Evolutionary conservation across 2,797 vertebrate genomes (phyloP).

Genomic region (Sebastes variabilis): DNA sequence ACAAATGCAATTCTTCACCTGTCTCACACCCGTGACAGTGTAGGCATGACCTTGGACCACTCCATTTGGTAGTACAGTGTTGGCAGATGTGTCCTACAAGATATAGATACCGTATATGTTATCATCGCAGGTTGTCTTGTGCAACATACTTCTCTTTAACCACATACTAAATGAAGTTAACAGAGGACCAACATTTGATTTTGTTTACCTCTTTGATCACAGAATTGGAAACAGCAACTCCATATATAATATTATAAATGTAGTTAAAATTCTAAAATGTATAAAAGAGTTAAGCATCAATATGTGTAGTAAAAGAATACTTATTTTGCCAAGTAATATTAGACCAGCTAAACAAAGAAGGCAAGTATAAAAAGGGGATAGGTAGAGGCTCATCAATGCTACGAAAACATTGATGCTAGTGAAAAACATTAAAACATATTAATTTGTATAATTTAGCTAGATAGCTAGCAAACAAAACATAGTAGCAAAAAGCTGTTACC

Average conservation of each 20-base stretch:
- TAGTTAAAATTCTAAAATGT: neutral
- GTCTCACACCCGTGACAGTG: conserved; percentile 75
- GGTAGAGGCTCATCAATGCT: neutral
- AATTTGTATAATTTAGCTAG: too few species aligned
- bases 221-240: neutral
- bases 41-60: conserved; percentile 80
- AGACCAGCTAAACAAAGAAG: neutral
- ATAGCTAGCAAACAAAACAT: too few species aligned
- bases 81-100: conserved; percentile 66
- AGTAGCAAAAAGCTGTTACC: too few species aligned
- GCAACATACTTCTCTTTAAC: neutral
- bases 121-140: neutral
- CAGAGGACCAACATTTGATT: neutral
- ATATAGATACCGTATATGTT: neutral
- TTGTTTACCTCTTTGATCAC: neutral
- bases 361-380: neutral
- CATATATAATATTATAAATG: neutral
- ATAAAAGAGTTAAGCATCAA: neutral
- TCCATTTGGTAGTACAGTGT: conserved; percentile 66
- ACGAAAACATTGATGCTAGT: neutral
- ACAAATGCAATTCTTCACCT: conserved; percentile 59
- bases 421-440: neutral
- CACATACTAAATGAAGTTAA: neutral
- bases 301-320: neutral
- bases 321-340: neutral